Conservation (phyloP, 2,888 invertebrate genomes). For the Microctonus aethiopoides region DNA sequence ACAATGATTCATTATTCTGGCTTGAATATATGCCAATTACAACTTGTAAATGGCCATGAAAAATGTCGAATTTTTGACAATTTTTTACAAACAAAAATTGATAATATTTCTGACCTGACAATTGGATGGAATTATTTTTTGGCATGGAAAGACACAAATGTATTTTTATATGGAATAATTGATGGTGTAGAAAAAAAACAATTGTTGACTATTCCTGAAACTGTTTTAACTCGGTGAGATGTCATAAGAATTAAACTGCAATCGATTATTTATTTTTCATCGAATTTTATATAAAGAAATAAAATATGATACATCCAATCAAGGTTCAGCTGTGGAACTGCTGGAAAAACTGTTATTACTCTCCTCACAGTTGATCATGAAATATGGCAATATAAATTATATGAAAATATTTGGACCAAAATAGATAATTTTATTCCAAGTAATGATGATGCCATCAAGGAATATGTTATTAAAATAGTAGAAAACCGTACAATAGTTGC, state of each 20-base stretch:
- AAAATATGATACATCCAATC: slow-evolving; percentile 11
- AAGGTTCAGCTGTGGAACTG: slow-evolving; percentile 53
- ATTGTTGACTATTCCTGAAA: neutral
- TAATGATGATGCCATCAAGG: slow-evolving; percentile 41
- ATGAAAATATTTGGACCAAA: slow-evolving; percentile 54
- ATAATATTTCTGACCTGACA: slow-evolving; percentile 52
- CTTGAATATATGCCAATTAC: slow-evolving; percentile 46
- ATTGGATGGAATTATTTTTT: slow-evolving; percentile 63
- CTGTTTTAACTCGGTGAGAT: neutral
- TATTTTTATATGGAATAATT: slow-evolving; percentile 51
- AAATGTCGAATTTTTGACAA: slow-evolving; percentile 41
- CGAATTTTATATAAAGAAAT: neutral
- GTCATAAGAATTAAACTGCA: neutral
- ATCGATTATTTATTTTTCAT: neutral
- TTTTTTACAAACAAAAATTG: slow-evolving; percentile 34
- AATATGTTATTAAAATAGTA: slow-evolving; percentile 53
- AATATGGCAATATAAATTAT: slow-evolving; percentile 58
- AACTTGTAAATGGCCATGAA: slow-evolving; percentile 40
- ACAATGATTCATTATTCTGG: slow-evolving; percentile 49
- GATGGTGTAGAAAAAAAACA: neutral
- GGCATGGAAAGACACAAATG: slow-evolving; percentile 51
- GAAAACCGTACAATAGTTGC: slow-evolving; percentile 52
- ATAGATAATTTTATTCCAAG: slow-evolving; percentile 51
- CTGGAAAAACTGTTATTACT: slow-evolving; percentile 52
- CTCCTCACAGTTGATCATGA: slow-evolving; percentile 50